phyloP scores from a whole-genome alignment of 2,888 invertebrate genomes.

The Nomada ruficornis region DNA sequence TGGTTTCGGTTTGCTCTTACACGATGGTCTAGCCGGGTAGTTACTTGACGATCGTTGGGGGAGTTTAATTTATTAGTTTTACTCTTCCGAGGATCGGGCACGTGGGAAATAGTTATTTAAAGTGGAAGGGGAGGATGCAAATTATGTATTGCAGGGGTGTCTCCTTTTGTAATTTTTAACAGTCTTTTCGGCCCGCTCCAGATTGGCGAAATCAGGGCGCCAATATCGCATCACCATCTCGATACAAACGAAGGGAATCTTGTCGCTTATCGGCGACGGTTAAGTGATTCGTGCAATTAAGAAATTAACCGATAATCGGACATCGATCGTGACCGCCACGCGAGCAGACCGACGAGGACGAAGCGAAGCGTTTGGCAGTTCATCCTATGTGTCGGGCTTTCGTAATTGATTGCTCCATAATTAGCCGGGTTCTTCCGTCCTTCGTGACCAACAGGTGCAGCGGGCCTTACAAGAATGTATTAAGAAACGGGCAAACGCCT shows the following conservation, averaged over 20 bases:
- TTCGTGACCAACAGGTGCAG: conserved; percentile 71
- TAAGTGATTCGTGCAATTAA: conserved; percentile 63
- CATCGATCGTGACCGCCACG: conserved; percentile 31
- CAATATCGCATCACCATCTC: neutral
- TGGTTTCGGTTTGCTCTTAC: neutral
- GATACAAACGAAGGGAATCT: conserved; percentile 6
- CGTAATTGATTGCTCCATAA: conserved; percentile 71
- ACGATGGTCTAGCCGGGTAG: too few relatives aligned
- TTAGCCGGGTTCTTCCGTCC: conserved; percentile 60
- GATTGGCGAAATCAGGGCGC: neutral
- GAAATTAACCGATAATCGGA: conserved; percentile 58
- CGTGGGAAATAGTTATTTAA: too few relatives aligned
- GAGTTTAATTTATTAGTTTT: too few relatives aligned
- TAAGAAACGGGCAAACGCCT: conserved; percentile 58
- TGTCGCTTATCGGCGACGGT: conserved; percentile 10
- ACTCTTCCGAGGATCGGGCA: too few relatives aligned
- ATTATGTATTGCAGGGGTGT: too few relatives aligned
- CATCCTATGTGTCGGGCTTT: conserved; percentile 43
- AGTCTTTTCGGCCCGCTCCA: too few relatives aligned
- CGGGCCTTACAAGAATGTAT: conserved; percentile 58
- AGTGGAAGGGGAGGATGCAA: too few relatives aligned
- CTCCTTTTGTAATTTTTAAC: too few relatives aligned
- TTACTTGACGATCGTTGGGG: too few relatives aligned
- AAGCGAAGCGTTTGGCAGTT: conserved; percentile 31
- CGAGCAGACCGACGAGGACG: neutral